These are phyloP conservation scores for Thamnophis sirtalis DNA, from an alignment of 2,113 vertebrate species.

Conservation along the genomic window DNA sequence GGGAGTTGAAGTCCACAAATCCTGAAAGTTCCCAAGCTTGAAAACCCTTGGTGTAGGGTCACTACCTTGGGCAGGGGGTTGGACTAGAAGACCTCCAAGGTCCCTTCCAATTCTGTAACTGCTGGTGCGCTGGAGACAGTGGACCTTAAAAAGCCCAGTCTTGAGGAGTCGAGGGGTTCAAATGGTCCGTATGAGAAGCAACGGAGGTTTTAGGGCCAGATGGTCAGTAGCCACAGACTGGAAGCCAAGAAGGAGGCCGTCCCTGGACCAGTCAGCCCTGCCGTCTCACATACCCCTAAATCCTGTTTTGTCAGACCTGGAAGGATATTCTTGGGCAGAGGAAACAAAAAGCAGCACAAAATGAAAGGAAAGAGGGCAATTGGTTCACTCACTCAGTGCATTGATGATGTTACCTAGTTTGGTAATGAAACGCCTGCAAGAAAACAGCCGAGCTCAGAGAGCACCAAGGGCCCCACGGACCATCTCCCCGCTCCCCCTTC, in stretches of 20 bases:
- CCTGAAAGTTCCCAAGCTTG: background rate
- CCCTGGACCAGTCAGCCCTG: background rate
- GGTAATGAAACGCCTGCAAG: too few relatives aligned
- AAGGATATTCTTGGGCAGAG: background rate
- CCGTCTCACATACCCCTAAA: background rate
- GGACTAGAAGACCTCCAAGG: background rate
- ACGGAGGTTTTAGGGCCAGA: too few relatives aligned
- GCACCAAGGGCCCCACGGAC: too few relatives aligned
- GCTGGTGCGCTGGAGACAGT: background rate
- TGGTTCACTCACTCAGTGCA: too few relatives aligned
- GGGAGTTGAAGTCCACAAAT: too few relatives aligned
- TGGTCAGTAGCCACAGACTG: background rate
- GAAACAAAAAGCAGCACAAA: background rate
- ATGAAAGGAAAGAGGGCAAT: background rate
- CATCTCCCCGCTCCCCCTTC: too few relatives aligned
- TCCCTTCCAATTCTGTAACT: background rate
- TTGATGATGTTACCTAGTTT: too few relatives aligned
- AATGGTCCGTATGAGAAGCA: background rate
- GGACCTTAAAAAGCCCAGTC: background rate
- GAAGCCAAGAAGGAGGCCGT: background rate
- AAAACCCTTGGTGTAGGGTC: background rate
- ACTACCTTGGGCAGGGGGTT: too few relatives aligned
- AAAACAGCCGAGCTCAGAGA: too few relatives aligned
- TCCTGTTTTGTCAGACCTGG: background rate
- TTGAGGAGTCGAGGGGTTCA: background rate